Conservation (phyloP, 2,888 invertebrate species). For the Caenorhabditis angaria region DNA sequence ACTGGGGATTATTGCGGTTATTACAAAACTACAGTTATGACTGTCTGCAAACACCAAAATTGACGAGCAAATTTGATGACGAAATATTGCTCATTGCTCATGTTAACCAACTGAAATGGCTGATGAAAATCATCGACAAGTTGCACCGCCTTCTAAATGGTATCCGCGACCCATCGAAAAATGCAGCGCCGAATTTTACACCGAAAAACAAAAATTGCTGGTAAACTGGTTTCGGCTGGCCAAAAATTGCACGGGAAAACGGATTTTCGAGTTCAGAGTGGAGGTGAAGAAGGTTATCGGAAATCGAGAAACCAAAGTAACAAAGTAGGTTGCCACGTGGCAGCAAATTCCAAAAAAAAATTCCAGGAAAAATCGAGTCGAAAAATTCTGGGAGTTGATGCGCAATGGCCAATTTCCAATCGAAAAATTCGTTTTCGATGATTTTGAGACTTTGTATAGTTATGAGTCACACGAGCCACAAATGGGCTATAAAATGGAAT, state of each 20-base stretch:
- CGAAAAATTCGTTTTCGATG: constrained; percentile 1
- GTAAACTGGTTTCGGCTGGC: constrained; percentile 32
- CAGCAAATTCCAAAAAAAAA: background rate
- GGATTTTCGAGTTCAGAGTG: background rate
- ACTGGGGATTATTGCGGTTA: too few relatives aligned
- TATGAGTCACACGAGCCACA: background rate
- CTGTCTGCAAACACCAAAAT: too few relatives aligned
- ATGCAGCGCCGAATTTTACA: constrained; percentile 18
- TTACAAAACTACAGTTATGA: too few relatives aligned
- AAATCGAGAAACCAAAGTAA: background rate
- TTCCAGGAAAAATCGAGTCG: background rate
- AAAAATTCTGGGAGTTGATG: background rate
- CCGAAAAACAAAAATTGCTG: constrained; percentile 22
- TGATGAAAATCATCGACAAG: too few relatives aligned
- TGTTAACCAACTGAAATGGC: too few relatives aligned
- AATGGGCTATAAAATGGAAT: background rate
- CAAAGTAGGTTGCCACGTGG: background rate
- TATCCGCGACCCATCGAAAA: constrained; percentile 13
- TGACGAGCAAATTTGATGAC: too few relatives aligned
- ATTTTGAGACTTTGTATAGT: background rate
- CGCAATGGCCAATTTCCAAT: background rate
- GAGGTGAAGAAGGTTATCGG: background rate
- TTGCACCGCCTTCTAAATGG: too few relatives aligned
- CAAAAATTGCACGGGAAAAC: constrained; percentile 14
- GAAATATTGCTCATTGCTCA: too few relatives aligned